Evolutionary conservation across 2,113 vertebrate species (phyloP), one percentile per base, ranked within the genome.

Genomic region (Crotalus viridis): DNA sequence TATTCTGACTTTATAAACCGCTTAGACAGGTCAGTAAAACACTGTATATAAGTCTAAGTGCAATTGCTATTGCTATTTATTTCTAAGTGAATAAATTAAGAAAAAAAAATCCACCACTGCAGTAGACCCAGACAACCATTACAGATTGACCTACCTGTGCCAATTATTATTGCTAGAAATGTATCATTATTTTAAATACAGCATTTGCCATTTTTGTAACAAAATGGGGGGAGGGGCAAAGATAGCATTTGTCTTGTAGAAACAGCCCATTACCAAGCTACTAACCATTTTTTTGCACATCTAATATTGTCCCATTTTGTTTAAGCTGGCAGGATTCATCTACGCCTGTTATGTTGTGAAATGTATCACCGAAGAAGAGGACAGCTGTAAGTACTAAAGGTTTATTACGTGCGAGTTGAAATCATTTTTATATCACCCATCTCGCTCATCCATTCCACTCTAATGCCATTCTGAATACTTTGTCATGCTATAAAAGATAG

Each of bases 291-390:
- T 90, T 39, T 39, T 90, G 21, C 64, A 93, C 54, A 96, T 95
- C 96, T 98, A 96, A 98, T 24, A 2, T 86, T 90, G 93, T 95
- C 97, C 91, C 95, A 90, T 98, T 97, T 97, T 96, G 97, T 98
- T 98, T 96, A 97, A 99, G 99, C 97, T 99, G 97, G 98, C 97
- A 97, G 99, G 99, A 94, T 99, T 99, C 97, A 98, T 99, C 98
- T 99, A 99, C 94, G 99, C 99, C 98, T 99, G 99, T 97, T 99
- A 99, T 92, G 99, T 99, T 97, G 98, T 99, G 98, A 99, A 99
- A 98, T 98, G 99, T 96, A 99, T 99, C 97, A 99, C 99, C 95
- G 99, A 99, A 98, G 99, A 99, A 97, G 99, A 99, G 95, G 99
- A 99, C 97, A 99, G 99, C 98, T 99, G 99, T 99, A 98, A 99